Evolutionary conservation across 1,140 invertebrate species (phyloP).

Genomic region (Callitettix versicolor): DNA sequence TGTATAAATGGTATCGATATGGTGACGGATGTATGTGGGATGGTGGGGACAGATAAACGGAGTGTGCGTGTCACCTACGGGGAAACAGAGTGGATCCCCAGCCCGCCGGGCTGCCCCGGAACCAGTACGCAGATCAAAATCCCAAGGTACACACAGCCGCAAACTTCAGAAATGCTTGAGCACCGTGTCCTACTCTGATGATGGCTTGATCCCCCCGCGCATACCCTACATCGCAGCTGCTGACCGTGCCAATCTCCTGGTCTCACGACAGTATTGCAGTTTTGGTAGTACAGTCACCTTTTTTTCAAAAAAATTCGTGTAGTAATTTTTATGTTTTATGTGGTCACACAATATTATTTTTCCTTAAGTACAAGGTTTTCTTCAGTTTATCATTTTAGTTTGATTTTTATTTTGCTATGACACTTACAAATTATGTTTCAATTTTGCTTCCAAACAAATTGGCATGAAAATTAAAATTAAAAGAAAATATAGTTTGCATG

Average conservation of each 20-base stretch:
- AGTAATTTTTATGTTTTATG: conserved; percentile 2
- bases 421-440: conserved; percentile 6
- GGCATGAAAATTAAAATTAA: too few relatives aligned
- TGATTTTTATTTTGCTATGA: not conserved
- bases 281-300: conserved; percentile 69
- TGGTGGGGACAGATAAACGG: conserved; percentile 23
- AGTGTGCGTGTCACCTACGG: conserved; percentile 25
- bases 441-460: too few relatives aligned
- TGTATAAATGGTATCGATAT: not conserved
- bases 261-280: conserved; percentile 82
- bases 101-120: conserved; percentile 33
- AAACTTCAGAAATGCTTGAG: conserved; percentile 78
- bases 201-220: conserved; percentile 36
- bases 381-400: not conserved
- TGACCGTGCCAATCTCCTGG: conserved; percentile 48
- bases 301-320: not conserved
- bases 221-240: conserved; percentile 43
- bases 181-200: conserved; percentile 62
- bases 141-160: conserved; percentile 69
- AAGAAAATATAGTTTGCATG: too few relatives aligned
- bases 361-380: not conserved
- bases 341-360: not conserved
- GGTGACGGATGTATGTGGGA: conserved; percentile 2
- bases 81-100: conserved; percentile 25
- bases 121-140: conserved; percentile 57